Evolutionary conservation across 2,888 invertebrate species (phyloP).

Genomic region (Nyleta sp.): DNA sequence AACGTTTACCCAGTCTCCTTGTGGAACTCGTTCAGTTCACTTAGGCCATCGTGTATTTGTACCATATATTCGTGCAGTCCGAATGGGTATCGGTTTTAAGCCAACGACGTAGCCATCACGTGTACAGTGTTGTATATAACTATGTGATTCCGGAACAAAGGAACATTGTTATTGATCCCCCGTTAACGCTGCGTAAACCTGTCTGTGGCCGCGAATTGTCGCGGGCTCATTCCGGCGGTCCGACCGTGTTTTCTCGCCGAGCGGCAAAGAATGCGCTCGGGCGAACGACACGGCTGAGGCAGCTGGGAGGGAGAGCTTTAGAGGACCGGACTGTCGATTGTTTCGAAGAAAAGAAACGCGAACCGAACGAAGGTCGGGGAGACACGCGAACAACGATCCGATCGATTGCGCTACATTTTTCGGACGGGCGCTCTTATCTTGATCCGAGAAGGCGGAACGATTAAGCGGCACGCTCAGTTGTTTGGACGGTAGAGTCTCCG

Average conservation of each 20-base stretch:
- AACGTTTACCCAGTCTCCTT: slow-evolving; percentile 31
- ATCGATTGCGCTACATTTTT: too few relatives aligned
- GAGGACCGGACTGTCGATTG: too few relatives aligned
- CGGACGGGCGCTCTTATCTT: too few relatives aligned
- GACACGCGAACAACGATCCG: too few relatives aligned
- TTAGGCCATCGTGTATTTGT: slow-evolving; percentile 47
- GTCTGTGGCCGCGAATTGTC: too few relatives aligned
- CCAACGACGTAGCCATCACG: slow-evolving; percentile 33
- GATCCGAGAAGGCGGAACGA: too few relatives aligned
- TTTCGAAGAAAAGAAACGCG: too few relatives aligned
- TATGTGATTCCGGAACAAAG: slow-evolving; percentile 20
- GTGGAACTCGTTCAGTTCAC: slow-evolving; percentile 26
- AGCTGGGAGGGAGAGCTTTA: too few relatives aligned
- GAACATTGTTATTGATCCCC: slow-evolving; percentile 30
- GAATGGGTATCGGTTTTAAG: slow-evolving; percentile 42
- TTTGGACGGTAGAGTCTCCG: too few relatives aligned
- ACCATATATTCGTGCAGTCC: slow-evolving; percentile 35
- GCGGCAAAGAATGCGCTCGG: slow-evolving; percentile 43
- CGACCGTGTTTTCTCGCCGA: slow-evolving; percentile 58
- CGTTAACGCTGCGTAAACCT: slow-evolving; percentile 36
- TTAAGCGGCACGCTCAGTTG: too few relatives aligned
- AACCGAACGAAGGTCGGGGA: too few relatives aligned
- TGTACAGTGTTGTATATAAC: slow-evolving; percentile 52
- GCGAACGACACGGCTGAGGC: slow-evolving; percentile 46
- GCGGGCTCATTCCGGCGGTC: too few relatives aligned